phyloP scores from a whole-genome alignment of 1,140 invertebrate species.

The Calosoma granatense region DNA sequence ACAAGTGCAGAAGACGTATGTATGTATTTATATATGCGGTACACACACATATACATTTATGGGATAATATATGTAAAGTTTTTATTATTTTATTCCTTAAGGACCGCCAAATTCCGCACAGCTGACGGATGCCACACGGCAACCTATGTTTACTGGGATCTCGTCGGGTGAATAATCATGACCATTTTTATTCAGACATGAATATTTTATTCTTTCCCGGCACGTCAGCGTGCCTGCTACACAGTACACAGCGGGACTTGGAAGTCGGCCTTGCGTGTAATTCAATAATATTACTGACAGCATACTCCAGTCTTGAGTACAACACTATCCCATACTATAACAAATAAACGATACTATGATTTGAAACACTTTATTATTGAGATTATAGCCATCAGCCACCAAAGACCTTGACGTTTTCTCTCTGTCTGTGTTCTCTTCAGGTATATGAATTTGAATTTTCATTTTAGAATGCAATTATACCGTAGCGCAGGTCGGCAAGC shows the following conservation, averaged over 20 bases:
- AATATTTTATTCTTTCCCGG: not conserved
- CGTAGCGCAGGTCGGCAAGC: too few species aligned
- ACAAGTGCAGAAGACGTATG: too few species aligned
- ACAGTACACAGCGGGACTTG: too few species aligned
- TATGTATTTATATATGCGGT: not conserved
- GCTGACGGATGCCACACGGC: not conserved
- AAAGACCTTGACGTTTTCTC: too few species aligned
- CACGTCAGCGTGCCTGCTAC: too few species aligned
- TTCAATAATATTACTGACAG: not conserved
- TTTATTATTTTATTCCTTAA: not conserved
- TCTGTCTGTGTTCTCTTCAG: too few species aligned
- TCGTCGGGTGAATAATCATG: not conserved
- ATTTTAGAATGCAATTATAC: too few species aligned
- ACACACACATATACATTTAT: conserved; percentile 1
- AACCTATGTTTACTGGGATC: not conserved
- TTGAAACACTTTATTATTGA: too few species aligned
- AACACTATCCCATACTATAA: not conserved
- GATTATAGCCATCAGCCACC: too few species aligned
- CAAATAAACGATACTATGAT: not conserved
- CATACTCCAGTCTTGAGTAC: not conserved
- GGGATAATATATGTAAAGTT: not conserved
- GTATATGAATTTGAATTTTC: too few species aligned
- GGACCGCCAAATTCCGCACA: not conserved
- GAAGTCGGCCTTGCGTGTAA: not conserved
- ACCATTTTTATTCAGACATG: not conserved